Evolutionary conservation across 2,797 vertebrate genomes (phyloP), one percentile per base, ranked within the genome.

Genomic region (Salmo trutta): DNA sequence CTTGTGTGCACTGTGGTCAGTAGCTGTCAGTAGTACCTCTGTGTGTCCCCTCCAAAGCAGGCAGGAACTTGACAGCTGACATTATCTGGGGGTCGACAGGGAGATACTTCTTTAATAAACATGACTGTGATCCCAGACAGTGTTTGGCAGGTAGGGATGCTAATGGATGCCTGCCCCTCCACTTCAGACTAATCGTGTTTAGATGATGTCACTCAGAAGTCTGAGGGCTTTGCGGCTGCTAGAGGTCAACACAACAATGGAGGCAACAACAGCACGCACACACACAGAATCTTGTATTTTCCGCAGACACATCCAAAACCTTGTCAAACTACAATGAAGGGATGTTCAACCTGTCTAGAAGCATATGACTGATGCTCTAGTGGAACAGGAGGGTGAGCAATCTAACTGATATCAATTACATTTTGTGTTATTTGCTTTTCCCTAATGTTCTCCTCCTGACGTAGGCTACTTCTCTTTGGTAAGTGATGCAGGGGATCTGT

Each of bases 21-120:
- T 47, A 47, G 41, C 41, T 12, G 10, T n/a, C 53, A 56, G 16
- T 78, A 82, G 71, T 70, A 77, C 65, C 16, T 52, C 47, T 66
- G 75, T 67, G 53, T 73, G 64, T 31, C 77, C 74, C 68, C 53
- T 76, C 16, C 67, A 76, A 41, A 67, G n/a, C 12, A 27, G 75
- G 76, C 73, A 78, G 62, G 54, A 70, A 74, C 82, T 80, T 84
- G 82, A 86, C 81, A 85, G 77, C 80, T 81, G 75, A 84, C 65
- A 71, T 76, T 88, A 80, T 80, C 86, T 73, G 79, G 80, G 71
- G 83, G 52, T 27, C 72, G 74, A 64, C 15, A 1, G 27, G 70
- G 31, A 78, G 71, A 74, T 79, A 75, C 71, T 81, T 77, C 73
- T 82, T 78, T 36, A 69, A 47, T 68, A 76, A 87, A 85, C 84